Evolutionary conservation across 1,140 invertebrate species (phyloP), one percentile per base, ranked within the genome.

Genomic region (Drosophila nikananu): DNA sequence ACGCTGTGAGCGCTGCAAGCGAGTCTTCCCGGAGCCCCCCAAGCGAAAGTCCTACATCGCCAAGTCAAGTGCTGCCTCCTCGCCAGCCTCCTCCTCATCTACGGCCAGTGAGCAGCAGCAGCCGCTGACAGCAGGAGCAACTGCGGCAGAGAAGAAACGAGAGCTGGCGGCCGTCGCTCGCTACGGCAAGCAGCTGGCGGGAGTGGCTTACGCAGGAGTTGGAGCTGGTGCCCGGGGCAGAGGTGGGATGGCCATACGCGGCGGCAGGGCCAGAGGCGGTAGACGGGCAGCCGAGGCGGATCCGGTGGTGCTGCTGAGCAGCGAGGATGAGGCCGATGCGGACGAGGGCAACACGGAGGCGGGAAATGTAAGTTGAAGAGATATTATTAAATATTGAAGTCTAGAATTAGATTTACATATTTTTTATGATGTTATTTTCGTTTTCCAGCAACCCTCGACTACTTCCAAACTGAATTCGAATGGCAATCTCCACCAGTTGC

Each of bases 1-100:
- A 83, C 94, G 94, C 51, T 97, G 96, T 91, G 94, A 95, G 90
- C 94, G 96, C 86, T 95, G 94, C 92, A 94, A 94, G 83, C 90
- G 94, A 78, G 94, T 94, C 68, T 95, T 95, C 66, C 93, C 93
- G 17, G 94, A 95, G 72, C 94, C 95, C 51, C 94, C 94, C 17
- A 95, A 95, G 86, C 94, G 94, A 63, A 94, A 94, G 77, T 93
- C 94, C 55, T 92, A 93, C 93, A 75, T 82, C 59, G 75, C 70
- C 17, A 92, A 84, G 54, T 49, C 83, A 9, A 64, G 61, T 54
- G 72, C 77, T 15, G 49, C 66, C 8, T 52, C 72, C 23, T 77
- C 75, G 25, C 75, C 75, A 13, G 72, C 65, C 6, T 58, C 71
- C 77, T 81, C 62, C 8, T 58, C 71, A 72, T 81, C 94, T 32